Percentiles rank a stretch among this genome's conserved stretches.
These are phyloP conservation scores for Grus americana DNA, from an alignment of 2,113 vertebrate species.

Conservation along the genomic window DNA sequence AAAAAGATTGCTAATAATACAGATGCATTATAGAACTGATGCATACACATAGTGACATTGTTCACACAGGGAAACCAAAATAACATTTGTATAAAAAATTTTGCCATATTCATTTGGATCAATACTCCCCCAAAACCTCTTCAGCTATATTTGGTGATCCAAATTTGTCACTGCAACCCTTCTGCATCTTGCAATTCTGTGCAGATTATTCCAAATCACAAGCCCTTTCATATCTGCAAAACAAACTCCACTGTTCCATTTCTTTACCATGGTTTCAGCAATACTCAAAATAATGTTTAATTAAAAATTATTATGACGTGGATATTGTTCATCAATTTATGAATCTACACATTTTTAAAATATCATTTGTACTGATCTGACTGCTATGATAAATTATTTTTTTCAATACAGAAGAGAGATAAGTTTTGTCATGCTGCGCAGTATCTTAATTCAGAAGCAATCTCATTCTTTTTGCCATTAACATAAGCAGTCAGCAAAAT, in stretches of 20 bases:
- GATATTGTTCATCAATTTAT: background rate
- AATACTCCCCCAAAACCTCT: background rate
- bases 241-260: background rate
- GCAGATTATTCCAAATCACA: background rate
- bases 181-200: background rate
- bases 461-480: background rate
- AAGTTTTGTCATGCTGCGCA: background rate
- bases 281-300: background rate
- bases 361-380: background rate
- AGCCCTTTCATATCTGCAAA: background rate
- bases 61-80: background rate
- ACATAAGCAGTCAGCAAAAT: background rate
- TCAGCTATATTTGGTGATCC: background rate
- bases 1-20: background rate
- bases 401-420: background rate
- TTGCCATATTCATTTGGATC: background rate
- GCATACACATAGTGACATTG: background rate
- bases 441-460: background rate
- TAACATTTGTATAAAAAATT: background rate
- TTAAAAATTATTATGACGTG: background rate
- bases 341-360: background rate
- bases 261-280: background rate
- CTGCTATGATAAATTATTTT: background rate
- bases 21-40: background rate
- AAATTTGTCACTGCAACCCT: background rate